These are phyloP conservation scores for Stenodera caucasica DNA, from an alignment of 2,888 invertebrate genomes.

Conservation along the genomic window DNA sequence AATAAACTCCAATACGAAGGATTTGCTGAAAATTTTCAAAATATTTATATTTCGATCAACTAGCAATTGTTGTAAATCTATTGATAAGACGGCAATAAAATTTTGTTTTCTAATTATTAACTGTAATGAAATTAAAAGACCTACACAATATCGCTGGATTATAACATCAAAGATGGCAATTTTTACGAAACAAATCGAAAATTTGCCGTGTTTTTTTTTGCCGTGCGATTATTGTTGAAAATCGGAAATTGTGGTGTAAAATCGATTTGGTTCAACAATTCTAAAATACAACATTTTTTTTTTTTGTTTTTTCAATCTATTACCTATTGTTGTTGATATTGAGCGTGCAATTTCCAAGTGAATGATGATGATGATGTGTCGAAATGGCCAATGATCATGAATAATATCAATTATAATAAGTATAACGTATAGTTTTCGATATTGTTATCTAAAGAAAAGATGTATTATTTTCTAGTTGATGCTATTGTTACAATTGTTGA, in stretches of 20 bases:
- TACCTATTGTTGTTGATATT: not conserved
- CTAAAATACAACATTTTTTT: too few relatives aligned
- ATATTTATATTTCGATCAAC: not conserved
- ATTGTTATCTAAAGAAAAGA: not conserved
- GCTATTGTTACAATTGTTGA: constrained; percentile 2
- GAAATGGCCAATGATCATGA: too few relatives aligned
- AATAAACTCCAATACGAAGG: not conserved
- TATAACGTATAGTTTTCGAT: too few relatives aligned
- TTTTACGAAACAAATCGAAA: not conserved
- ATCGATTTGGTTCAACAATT: not conserved
- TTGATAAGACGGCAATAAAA: not conserved
- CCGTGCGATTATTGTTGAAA: not conserved
- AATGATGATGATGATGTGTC: too few relatives aligned
- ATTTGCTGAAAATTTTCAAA: too few relatives aligned
- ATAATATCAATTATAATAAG: too few relatives aligned
- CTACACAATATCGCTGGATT: not conserved
- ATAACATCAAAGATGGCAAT: not conserved
- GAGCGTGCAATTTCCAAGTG: not conserved
- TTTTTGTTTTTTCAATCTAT: too few relatives aligned
- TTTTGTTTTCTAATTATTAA: not conserved
- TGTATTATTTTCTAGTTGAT: not conserved
- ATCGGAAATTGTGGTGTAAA: not conserved
- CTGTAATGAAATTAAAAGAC: not conserved
- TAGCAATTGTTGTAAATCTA: not conserved
- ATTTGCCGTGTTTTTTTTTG: not conserved